Conservation (phyloP, 2,888 invertebrate species). For the Malthinus flaveolus region DNA sequence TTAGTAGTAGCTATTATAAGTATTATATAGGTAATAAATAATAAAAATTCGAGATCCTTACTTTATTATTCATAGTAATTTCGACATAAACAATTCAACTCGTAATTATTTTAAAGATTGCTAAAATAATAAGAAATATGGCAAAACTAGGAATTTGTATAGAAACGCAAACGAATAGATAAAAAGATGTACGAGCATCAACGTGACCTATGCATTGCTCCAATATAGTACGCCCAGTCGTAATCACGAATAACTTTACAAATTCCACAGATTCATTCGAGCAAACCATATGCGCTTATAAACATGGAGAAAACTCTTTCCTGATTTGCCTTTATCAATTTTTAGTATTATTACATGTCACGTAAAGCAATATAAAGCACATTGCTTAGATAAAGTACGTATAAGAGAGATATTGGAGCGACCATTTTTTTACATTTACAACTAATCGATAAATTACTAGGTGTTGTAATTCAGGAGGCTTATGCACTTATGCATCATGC, state of each 20-base stretch:
- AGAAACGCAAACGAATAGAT: neutral
- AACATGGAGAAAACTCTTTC: slow-evolving; percentile 38
- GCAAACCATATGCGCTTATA: slow-evolving; percentile 37
- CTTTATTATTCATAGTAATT: too few relatives aligned
- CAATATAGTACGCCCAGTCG: slow-evolving; percentile 47
- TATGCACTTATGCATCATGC: too few relatives aligned
- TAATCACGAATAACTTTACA: slow-evolving; percentile 48
- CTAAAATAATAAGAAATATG: too few relatives aligned
- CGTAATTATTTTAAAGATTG: too few relatives aligned
- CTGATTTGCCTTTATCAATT: slow-evolving; percentile 22
- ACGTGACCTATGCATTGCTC: slow-evolving; percentile 34
- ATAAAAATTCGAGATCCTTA: too few relatives aligned
- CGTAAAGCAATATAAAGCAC: neutral
- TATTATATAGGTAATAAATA: too few relatives aligned
- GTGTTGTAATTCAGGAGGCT: slow-evolving; percentile 1
- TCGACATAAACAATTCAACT: too few relatives aligned
- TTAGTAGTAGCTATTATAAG: too few relatives aligned
- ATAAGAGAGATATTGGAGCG: neutral
- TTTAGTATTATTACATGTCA: slow-evolving; percentile 20
- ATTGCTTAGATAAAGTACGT: too few relatives aligned
- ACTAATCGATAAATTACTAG: neutral
- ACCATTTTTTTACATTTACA: neutral
- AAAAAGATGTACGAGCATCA: neutral
- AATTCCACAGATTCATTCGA: slow-evolving; percentile 48
- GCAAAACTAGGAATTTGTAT: neutral